These are phyloP conservation scores for Acanthochromis polyacanthus DNA, from an alignment of 2,113 vertebrate genomes.

Conservation along the genomic window DNA sequence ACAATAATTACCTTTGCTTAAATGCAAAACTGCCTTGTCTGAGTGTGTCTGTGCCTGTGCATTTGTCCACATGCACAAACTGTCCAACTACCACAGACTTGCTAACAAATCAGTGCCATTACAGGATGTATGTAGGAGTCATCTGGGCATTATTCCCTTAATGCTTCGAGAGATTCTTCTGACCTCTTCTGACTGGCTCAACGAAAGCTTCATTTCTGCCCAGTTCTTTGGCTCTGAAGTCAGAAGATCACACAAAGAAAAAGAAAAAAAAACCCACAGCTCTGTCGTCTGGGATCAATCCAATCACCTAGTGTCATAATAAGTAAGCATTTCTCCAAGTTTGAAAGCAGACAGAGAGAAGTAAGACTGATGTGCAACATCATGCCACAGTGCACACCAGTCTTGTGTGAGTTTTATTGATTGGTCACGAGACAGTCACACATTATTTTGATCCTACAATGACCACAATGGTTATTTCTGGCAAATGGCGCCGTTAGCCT, in stretches of 20 bases:
- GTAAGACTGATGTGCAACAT: conserved; percentile 27
- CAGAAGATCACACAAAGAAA: conserved; percentile 42
- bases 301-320: conserved; percentile 60
- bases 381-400: conserved; percentile 3
- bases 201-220: conserved; percentile 35
- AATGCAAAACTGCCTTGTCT: neutral
- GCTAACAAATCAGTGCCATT: conserved; percentile 24
- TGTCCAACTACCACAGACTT: conserved; percentile 14
- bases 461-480: conserved; percentile 45
- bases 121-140: conserved; percentile 25
- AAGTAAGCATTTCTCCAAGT: conserved; percentile 46
- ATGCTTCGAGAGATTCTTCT: conserved; percentile 21
- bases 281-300: conserved; percentile 34
- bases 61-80: conserved; percentile 14
- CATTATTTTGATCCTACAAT: conserved; percentile 32
- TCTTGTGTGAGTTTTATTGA: conserved; percentile 15
- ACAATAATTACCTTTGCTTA: conserved; percentile 12
- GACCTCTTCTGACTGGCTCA: conserved; percentile 41
- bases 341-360: conserved; percentile 35
- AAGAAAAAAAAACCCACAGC: neutral
- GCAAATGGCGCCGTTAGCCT: conserved; percentile 18
- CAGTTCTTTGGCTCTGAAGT: conserved; percentile 36
- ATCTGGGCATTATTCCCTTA: conserved; percentile 13
- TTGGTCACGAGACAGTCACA: conserved; percentile 24
- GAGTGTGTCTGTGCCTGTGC: conserved; percentile 1